Evolutionary conservation across 2,888 invertebrate species (phyloP), one percentile per base, ranked within the genome.

Genomic region (Drosophila prolongata): DNA sequence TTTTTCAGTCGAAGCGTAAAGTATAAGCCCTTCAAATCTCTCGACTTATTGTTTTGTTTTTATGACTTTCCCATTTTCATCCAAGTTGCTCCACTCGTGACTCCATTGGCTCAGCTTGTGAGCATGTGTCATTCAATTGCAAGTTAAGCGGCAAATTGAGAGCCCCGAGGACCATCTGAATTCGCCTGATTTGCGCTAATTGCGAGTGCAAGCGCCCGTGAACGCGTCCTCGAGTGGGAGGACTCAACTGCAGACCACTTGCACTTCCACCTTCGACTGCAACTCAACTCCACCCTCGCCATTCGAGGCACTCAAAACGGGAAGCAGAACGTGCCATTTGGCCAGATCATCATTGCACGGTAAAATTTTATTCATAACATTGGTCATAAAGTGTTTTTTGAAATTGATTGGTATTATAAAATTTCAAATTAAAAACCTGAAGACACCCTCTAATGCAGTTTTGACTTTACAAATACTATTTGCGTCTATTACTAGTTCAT

Each of bases 141-240:
- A 58, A 50, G 65, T 78, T 55, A 66, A 69, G 78, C 44, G 59
- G 43, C 78, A 75, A 83, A 79, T 79, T 55, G 67, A 65, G 64
- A 46, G 27, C 54, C 67, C 49, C 53, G 58, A 60, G 47, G 67
- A 42, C 54, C 65, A 66, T 66, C 65, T 11, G 54, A 40, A 46
- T 35, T 47, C 64, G 49, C 64, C 53, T 72, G 81, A 79, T 73
- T 84, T 79, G 73, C 76, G 78, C 84, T 79, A 84, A 79, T 79
- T 79, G 79, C 62, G 53, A 64, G 35, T 64, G 64, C 64, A 65
- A 65, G 44, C 65, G 44, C 43, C 64, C 50, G 64, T 65, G 64
- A 65, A 65, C 64, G 50, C 46, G 34, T 66, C 46, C 54, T 67
- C 40, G 34, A 65, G 65, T 66, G 67, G 46, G 52, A 24, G 58